Evolutionary conservation across 2,113 vertebrate genomes (phyloP).

Genomic region (Actinemys pallida): DNA sequence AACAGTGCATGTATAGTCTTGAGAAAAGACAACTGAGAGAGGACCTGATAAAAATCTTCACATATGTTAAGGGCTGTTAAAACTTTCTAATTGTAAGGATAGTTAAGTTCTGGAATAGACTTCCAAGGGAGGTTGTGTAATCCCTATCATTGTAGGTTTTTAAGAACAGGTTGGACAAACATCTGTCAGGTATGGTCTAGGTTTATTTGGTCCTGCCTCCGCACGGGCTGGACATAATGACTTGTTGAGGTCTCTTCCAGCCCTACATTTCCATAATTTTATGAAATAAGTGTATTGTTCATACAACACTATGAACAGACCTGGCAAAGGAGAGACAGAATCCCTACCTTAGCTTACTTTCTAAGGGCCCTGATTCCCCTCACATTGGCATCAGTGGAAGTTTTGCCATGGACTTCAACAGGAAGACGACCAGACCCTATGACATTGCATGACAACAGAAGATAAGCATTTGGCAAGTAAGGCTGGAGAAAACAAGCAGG

Average conservation of each 20-base stretch:
- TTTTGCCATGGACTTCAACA: background rate
- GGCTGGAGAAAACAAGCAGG: background rate
- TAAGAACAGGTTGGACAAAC: background rate
- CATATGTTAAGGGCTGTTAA: background rate
- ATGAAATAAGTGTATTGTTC: background rate
- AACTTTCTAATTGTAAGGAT: background rate
- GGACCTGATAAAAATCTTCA: background rate
- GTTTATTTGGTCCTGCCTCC: background rate
- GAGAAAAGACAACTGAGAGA: background rate
- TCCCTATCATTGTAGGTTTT: background rate
- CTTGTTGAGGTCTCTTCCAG: background rate
- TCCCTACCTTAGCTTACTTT: background rate
- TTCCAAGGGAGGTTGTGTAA: background rate
- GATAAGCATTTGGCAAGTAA: background rate
- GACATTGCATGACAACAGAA: background rate
- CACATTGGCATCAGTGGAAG: background rate
- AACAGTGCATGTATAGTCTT: background rate
- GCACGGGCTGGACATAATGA: background rate
- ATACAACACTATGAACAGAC: background rate
- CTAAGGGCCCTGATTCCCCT: background rate
- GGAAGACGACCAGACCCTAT: background rate
- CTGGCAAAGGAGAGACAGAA: background rate
- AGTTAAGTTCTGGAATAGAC: background rate
- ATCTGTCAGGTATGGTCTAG: background rate
- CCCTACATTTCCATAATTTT: background rate